Evolutionary conservation across 2,113 vertebrate genomes (phyloP).

Genomic region (Pseudopipra pipra): DNA sequence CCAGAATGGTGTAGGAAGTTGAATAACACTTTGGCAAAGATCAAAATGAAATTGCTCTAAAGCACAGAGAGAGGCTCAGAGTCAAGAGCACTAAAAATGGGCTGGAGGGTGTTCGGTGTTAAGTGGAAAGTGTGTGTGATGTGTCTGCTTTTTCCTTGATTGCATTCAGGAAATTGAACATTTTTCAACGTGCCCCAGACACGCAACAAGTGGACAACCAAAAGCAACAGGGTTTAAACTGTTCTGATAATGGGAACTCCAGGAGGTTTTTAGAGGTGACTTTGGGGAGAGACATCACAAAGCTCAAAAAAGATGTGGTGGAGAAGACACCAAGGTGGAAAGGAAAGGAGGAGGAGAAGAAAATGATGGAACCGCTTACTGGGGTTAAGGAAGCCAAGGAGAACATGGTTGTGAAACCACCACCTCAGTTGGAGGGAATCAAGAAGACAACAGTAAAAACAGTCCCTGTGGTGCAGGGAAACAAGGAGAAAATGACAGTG

Average conservation of each 20-base stretch:
- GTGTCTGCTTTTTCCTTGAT: conserved; percentile 5
- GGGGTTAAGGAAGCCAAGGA: neutral
- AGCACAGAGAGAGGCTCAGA: neutral
- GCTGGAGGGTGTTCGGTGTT: neutral
- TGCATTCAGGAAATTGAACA: neutral
- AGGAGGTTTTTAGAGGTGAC: neutral
- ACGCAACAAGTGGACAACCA: neutral
- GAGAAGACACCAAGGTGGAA: neutral
- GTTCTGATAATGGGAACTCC: neutral
- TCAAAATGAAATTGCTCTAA: neutral
- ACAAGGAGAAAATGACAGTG: neutral
- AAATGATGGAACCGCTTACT: neutral
- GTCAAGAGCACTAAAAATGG: neutral
- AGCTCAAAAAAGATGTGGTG: neutral
- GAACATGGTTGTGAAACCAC: neutral
- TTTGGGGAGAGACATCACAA: neutral
- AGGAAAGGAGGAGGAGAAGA: neutral
- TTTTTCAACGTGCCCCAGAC: neutral
- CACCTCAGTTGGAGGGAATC: neutral
- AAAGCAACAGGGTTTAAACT: neutral
- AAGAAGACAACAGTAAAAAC: neutral
- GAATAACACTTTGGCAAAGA: neutral
- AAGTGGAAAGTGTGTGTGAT: neutral
- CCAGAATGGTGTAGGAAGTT: neutral
- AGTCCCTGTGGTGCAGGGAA: neutral